Percentiles rank a stretch among this genome's conserved stretches.
Evolutionary conservation across 2,888 invertebrate genomes (phyloP).

Genomic region (Vesta saturnalis): DNA sequence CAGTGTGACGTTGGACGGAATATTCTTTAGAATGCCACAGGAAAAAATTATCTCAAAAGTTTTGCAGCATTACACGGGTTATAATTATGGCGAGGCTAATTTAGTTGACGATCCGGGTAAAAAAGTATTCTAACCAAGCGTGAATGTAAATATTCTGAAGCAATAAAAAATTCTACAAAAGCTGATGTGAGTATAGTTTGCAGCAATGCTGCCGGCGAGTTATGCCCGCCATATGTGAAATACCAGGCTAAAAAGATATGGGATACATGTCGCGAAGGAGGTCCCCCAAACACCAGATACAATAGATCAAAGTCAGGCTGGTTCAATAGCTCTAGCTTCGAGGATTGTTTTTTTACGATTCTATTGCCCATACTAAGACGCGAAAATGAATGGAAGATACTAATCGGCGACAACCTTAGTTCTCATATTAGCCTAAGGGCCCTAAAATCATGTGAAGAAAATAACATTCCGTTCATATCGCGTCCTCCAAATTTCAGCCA

Average conservation of each 20-base stretch:
- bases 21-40: neutral
- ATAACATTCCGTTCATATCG: conserved; percentile 20
- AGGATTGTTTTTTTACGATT: conserved; percentile 12
- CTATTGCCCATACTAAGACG: neutral
- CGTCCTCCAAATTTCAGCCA: conserved; percentile 26
- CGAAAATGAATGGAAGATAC: neutral
- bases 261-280: too few species aligned
- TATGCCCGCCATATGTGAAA: too few species aligned
- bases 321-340: neutral
- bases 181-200: too few species aligned
- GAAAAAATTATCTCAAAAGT: neutral
- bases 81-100: too few species aligned
- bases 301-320: conserved; percentile 8
- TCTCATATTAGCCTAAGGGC: conserved; percentile 4
- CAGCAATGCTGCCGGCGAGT: too few species aligned
- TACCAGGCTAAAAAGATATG: too few species aligned
- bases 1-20: conserved; percentile 10
- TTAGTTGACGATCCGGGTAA: too few species aligned
- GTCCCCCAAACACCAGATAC: too few species aligned
- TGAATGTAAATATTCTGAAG: too few species aligned
- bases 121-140: too few species aligned
- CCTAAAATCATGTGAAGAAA: neutral
- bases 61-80: neutral
- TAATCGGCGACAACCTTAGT: neutral
- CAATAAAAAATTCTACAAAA: too few species aligned